Evolutionary conservation across 2,113 vertebrate genomes (phyloP).

Genomic region (Aspidoscelis tigris): DNA sequence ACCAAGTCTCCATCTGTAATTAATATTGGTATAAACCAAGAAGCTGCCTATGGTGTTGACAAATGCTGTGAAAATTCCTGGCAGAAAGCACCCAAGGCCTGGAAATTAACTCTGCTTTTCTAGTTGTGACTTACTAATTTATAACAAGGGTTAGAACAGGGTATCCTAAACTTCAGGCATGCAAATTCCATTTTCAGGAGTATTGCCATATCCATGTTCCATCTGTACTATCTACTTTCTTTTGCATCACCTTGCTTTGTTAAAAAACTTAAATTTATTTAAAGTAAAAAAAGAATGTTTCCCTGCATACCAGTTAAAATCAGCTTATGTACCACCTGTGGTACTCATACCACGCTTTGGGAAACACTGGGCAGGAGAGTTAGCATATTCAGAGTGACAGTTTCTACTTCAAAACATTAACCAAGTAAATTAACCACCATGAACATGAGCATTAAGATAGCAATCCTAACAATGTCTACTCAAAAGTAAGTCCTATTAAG

Average conservation of each 20-base stretch:
- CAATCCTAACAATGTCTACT: not conserved
- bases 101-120: slow-evolving; percentile 2
- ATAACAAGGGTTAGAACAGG: not conserved
- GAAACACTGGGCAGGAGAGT: not conserved
- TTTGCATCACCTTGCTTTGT: too few relatives aligned
- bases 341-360: too few relatives aligned
- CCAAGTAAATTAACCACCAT: not conserved
- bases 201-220: too few relatives aligned
- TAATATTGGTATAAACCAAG: not conserved
- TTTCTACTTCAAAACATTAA: not conserved
- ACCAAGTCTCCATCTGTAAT: slow-evolving; percentile 1
- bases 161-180: too few relatives aligned
- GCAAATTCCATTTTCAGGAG: too few relatives aligned
- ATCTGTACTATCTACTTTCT: too few relatives aligned
- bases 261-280: too few relatives aligned
- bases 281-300: too few relatives aligned
- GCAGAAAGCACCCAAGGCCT: not conserved
- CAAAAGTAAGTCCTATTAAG: too few relatives aligned
- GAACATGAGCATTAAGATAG: not conserved
- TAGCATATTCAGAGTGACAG: not conserved
- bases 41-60: not conserved
- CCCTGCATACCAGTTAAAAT: too few relatives aligned
- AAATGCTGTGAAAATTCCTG: not conserved
- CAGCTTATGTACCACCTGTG: too few relatives aligned
- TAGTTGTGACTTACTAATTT: not conserved